A percentile compares a stretch with the other conserved stretches of the same genome.
Conservation (phyloP, 2,888 invertebrate genomes). For the Criorhina ranunculi region DNA sequence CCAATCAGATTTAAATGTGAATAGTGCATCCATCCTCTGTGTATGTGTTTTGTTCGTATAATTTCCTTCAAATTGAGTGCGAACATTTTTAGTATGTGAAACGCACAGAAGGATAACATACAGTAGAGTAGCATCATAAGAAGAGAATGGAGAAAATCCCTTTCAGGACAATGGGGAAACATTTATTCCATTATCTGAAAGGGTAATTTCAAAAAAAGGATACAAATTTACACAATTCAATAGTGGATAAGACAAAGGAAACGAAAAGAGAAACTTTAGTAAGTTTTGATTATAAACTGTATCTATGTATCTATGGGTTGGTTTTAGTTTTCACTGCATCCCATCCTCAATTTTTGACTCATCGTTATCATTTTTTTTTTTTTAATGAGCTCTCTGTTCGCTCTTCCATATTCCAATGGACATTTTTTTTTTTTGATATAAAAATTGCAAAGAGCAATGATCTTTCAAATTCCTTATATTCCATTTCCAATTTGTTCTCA, state of each 20-base stretch:
- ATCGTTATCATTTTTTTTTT: slow-evolving; percentile 45
- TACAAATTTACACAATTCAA: slow-evolving; percentile 10
- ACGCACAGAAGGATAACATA: slow-evolving; percentile 20
- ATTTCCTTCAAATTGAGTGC: not conserved
- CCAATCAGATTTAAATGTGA: slow-evolving; percentile 32
- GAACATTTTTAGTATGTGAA: slow-evolving; percentile 48
- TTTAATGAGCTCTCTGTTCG: slow-evolving; percentile 14
- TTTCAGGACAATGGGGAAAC: slow-evolving; percentile 64
- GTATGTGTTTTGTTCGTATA: slow-evolving; percentile 1
- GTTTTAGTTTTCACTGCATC: slow-evolving; percentile 35
- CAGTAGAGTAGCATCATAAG: not conserved
- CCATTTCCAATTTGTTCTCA: slow-evolving; percentile 49
- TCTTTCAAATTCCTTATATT: slow-evolving; percentile 69
- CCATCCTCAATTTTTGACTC: slow-evolving; percentile 18
- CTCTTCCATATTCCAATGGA: slow-evolving; percentile 24
- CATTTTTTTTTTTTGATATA: not conserved
- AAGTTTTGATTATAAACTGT: slow-evolving; percentile 40
- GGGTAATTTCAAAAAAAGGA: slow-evolving; percentile 45
- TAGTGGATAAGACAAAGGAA: slow-evolving; percentile 55
- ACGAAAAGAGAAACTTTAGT: slow-evolving; percentile 39
- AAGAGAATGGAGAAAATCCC: slow-evolving; percentile 58
- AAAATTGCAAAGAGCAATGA: slow-evolving; percentile 71
- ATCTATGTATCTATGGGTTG: slow-evolving; percentile 10
- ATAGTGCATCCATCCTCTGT: slow-evolving; percentile 15
- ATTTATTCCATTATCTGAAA: slow-evolving; percentile 57